phyloP scores from a whole-genome alignment of 2,797 vertebrate species.

The Myoxocephalus aenaeus region DNA sequence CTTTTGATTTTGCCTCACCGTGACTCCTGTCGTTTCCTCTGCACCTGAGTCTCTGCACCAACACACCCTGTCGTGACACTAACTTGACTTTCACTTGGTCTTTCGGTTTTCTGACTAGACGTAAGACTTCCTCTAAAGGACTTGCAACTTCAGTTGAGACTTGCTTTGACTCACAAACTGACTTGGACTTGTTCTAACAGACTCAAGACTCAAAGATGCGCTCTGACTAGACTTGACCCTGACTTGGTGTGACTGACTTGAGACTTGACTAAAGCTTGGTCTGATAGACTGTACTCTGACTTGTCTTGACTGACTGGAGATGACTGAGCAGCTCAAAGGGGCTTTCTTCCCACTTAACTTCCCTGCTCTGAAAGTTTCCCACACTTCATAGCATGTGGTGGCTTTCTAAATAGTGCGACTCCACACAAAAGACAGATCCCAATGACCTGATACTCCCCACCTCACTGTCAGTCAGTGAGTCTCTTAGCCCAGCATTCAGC shows the following conservation, averaged over 20 bases:
- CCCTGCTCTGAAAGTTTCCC: neutral
- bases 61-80: too few relatives aligned
- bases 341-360: too few relatives aligned
- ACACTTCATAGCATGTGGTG: neutral
- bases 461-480: neutral
- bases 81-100: neutral
- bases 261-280: neutral
- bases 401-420: neutral
- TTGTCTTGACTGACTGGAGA: too few relatives aligned
- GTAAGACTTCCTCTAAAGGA: neutral
- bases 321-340: too few relatives aligned
- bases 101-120: neutral
- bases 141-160: neutral
- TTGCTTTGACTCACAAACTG: neutral
- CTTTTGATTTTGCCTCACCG: too few relatives aligned
- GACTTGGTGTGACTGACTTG: neutral
- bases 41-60: too few relatives aligned
- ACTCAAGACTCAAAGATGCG: neutral
- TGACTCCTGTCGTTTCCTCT: too few relatives aligned
- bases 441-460: neutral
- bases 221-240: neutral
- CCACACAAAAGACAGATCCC: constrained; percentile 8
- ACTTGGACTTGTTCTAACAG: neutral
- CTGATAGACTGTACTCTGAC: too few relatives aligned
- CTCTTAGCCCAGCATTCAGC: constrained; percentile 33